Conservation (phyloP, 2,888 invertebrate species). For the Parnassius orleans region DNA sequence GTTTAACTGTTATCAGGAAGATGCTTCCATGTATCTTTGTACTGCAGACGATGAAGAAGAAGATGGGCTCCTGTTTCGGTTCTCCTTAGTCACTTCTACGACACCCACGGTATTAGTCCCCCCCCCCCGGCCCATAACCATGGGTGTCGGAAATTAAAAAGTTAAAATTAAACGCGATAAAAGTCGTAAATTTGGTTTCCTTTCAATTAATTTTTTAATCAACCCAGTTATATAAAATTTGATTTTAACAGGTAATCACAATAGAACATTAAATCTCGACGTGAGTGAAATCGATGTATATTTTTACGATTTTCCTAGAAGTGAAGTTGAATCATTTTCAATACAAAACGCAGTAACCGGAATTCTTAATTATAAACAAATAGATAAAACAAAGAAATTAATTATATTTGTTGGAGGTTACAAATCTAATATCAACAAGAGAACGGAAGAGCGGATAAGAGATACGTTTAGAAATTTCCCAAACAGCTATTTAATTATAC, state of each 20-base stretch:
- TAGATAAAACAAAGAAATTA: slow-evolving; percentile 56
- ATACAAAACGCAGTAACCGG: slow-evolving; percentile 55
- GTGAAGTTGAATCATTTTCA: slow-evolving; percentile 44
- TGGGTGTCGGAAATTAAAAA: too few relatives aligned
- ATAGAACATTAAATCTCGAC: slow-evolving; percentile 51
- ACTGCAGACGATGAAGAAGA: too few relatives aligned
- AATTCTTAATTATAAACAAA: slow-evolving; percentile 47
- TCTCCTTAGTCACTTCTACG: too few relatives aligned
- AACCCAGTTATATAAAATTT: neutral
- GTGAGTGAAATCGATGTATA: slow-evolving; percentile 60
- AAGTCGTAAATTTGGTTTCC: too few relatives aligned
- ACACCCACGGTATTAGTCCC: too few relatives aligned
- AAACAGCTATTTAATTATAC: slow-evolving; percentile 66
- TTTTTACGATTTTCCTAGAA: slow-evolving; percentile 58
- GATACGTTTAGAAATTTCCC: slow-evolving; percentile 58
- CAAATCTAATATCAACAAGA: slow-evolving; percentile 63
- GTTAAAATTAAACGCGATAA: too few relatives aligned
- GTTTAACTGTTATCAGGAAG: too few relatives aligned
- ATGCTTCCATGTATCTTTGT: too few relatives aligned
- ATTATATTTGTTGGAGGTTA: slow-evolving; percentile 66
- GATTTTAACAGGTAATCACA: slow-evolving; percentile 53
- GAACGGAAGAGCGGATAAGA: slow-evolving; percentile 57
- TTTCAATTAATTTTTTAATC: too few relatives aligned
- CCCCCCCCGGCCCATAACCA: too few relatives aligned
- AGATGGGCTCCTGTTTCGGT: too few relatives aligned